Evolutionary conservation across 2,113 vertebrate genomes (phyloP).

Genomic region (Rana temporaria): DNA sequence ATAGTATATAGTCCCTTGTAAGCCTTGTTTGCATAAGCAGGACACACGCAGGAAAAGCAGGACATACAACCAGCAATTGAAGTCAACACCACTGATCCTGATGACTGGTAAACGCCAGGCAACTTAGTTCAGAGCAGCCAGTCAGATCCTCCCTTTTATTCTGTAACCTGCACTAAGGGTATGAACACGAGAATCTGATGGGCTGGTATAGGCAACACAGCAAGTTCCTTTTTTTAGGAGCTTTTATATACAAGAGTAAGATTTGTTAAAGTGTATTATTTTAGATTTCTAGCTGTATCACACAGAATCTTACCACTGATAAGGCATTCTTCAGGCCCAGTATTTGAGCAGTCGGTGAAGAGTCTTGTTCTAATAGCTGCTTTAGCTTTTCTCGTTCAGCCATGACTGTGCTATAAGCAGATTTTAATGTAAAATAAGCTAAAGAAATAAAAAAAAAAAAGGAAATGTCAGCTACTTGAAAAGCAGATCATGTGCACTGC

Average conservation of each 20-base stretch:
- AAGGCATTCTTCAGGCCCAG: conserved; percentile 89
- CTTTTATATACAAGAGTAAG: no score
- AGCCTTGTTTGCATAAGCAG: not conserved
- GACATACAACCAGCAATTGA: not conserved
- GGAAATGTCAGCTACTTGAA: not conserved
- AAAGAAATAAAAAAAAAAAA: conserved; percentile 21
- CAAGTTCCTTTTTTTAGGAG: no score
- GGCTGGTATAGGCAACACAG: no score
- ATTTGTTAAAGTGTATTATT: no score
- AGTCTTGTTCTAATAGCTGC: conserved; percentile 86
- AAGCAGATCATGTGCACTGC: not conserved
- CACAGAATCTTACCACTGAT: conserved; percentile 78
- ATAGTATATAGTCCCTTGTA: conserved; percentile 4
- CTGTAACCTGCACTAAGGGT: no score
- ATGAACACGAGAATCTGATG: no score
- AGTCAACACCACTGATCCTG: no score
- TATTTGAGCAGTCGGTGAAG: conserved; percentile 85
- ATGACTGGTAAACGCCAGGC: no score
- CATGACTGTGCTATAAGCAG: conserved; percentile 83
- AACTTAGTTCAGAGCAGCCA: no score
- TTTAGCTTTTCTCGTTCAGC: conserved; percentile 87
- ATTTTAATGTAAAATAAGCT: conserved; percentile 89
- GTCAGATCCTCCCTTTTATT: no score
- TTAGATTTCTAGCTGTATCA: not conserved
- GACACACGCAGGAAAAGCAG: not conserved